A percentile compares a stretch with the other conserved stretches of the same genome.
These are phyloP conservation scores for Thysanoteuthis rhombus DNA, from an alignment of 2,888 invertebrate genomes.

Conservation along the genomic window DNA sequence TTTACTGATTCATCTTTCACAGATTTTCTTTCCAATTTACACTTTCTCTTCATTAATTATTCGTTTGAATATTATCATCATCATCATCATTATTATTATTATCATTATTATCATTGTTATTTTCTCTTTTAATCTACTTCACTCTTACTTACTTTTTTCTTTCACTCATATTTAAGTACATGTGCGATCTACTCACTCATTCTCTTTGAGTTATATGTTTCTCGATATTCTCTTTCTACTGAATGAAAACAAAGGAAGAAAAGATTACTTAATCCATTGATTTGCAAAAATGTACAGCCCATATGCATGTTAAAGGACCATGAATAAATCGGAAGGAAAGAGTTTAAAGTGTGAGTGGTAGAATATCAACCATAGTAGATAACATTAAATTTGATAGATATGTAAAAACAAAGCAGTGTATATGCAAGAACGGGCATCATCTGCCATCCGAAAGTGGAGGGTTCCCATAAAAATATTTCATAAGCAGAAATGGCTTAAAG, in stretches of 20 bases:
- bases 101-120: too few relatives aligned
- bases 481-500: too few relatives aligned
- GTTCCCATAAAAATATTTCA: too few relatives aligned
- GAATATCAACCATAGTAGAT: too few relatives aligned
- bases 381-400: too few relatives aligned
- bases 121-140: too few relatives aligned
- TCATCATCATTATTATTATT: too few relatives aligned
- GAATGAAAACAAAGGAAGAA: neutral
- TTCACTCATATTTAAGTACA: neutral
- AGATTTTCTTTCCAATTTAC: neutral
- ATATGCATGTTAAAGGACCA: neutral
- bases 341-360: neutral
- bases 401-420: too few relatives aligned
- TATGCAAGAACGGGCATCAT: too few relatives aligned
- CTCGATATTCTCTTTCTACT: neutral
- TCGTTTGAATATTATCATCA: neutral
- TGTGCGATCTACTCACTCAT: neutral
- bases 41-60: neutral
- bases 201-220: neutral
- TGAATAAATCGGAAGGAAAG: neutral
- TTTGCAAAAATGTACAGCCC: neutral
- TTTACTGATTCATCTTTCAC: neutral
- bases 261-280: neutral
- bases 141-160: too few relatives aligned
- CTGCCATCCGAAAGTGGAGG: too few relatives aligned